Base-by-base conservation (phyloP, 2,888 invertebrate genomes). In the Punctoribates punctum region DNA sequence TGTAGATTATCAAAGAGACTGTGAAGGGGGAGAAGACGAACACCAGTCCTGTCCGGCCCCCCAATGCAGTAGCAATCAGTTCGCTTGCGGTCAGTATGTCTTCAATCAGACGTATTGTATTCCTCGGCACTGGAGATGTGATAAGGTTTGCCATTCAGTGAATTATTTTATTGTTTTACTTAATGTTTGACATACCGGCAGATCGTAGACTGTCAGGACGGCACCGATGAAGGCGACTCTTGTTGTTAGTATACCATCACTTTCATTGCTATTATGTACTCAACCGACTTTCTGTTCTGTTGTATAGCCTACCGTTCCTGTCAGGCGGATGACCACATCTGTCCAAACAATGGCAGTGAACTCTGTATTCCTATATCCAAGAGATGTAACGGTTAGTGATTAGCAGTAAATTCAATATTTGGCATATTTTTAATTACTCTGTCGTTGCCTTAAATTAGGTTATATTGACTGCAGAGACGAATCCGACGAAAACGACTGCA, bases 31-130 rank as follows among this genome's bases (percentile, higher is more conserved):
- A 73, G 93, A 93, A 85, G 83, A 95, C 84, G 94, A 95, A 85
- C 90, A 91, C 84, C 93, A 93, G 84, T 88, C 90, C 77, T 95
- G 94, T 85, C 90, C 94, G 77, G 93, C 96, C 75, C 96, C 96
- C 42, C 94, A 95, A 82, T 97, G 96, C 85, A 94, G 95, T 82
- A 81, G 83, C 15, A 88, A 90, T 75, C 93, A 96, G 87, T 88
- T 94, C 83, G 91, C 92, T 57, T 97, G 96, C 85, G 90, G 91
- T 74, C 93, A 80, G 73, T 80, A 78, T 76, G 79, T 80, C 23
- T 96, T 93, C 89, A 96, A 96, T 87, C 93, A 92, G 86, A 94
- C 96, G 42, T 96, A 93, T 85, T 96, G 96, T 85, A 91, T 96
- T 83, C 94, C 95, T 77, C 91, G 91, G 79, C 92, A 96, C 86